These are phyloP conservation scores for Neoitamus cyanurus DNA, from an alignment of 2,888 invertebrate species.

Conservation along the genomic window DNA sequence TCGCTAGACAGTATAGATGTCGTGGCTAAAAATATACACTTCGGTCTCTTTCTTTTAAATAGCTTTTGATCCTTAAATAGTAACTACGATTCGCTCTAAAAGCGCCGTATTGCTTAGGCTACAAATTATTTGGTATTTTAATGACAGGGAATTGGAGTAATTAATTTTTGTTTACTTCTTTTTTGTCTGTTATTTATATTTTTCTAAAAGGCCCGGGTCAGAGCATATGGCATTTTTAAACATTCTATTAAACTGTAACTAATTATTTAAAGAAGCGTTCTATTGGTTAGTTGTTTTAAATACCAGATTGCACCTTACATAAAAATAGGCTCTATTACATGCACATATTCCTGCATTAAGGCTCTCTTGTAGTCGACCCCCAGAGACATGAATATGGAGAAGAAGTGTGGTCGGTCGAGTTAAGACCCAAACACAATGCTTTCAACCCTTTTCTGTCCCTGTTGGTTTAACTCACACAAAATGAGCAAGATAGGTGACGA, in stretches of 20 bases:
- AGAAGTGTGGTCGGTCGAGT: too few species aligned
- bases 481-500: too few species aligned
- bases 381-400: too few species aligned
- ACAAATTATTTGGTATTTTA: slow-evolving; percentile 41
- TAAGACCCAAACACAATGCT: too few species aligned
- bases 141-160: slow-evolving; percentile 1
- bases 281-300: too few species aligned
- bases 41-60: slow-evolving; percentile 6
- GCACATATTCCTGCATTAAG: too few species aligned
- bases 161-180: neutral
- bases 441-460: too few species aligned
- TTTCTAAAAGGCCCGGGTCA: neutral
- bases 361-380: too few species aligned
- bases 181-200: neutral
- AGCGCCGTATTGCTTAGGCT: slow-evolving; percentile 6
- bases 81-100: neutral
- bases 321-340: too few species aligned
- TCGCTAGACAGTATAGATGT: neutral
- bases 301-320: too few species aligned
- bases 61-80: neutral
- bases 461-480: too few species aligned
- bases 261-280: neutral
- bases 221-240: neutral
- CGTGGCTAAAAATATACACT: slow-evolving; percentile 13
- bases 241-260: neutral